Evolutionary conservation across 2,113 vertebrate genomes (phyloP).

Genomic region (Vicugna pacos): DNA sequence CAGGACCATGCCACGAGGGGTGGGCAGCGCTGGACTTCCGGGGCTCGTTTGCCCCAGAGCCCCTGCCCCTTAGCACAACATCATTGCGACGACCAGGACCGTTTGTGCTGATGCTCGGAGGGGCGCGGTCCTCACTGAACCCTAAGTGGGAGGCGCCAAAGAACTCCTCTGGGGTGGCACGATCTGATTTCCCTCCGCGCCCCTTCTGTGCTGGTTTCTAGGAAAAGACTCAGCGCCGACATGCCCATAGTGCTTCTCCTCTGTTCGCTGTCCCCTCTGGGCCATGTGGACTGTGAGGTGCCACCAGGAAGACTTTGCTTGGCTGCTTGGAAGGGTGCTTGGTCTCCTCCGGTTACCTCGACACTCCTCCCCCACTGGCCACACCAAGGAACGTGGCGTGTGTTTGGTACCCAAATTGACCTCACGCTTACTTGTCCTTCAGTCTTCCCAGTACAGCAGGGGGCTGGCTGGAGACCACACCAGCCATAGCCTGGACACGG

Average conservation of each 20-base stretch:
- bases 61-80: no score
- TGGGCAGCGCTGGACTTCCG: background rate
- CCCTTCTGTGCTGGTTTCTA: background rate
- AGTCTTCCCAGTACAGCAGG: no score
- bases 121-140: no score
- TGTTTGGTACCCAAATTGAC: background rate
- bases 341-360: background rate
- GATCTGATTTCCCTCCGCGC: no score
- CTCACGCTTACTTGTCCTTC: background rate
- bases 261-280: background rate
- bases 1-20: fast-evolving
- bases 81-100: background rate
- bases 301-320: background rate
- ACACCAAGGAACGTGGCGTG: fast-evolving
- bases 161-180: fast-evolving
- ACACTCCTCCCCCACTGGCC: background rate
- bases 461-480: no score
- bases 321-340: no score
- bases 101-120: fast-evolving
- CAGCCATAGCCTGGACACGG: background rate
- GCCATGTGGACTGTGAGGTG: fast-evolving
- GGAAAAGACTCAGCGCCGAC: background rate
- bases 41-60: fast-evolving
- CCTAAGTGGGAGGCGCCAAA: background rate
- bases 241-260: background rate